Conservation (phyloP, 2,888 invertebrate genomes). For the Ethmia dodecea region DNA sequence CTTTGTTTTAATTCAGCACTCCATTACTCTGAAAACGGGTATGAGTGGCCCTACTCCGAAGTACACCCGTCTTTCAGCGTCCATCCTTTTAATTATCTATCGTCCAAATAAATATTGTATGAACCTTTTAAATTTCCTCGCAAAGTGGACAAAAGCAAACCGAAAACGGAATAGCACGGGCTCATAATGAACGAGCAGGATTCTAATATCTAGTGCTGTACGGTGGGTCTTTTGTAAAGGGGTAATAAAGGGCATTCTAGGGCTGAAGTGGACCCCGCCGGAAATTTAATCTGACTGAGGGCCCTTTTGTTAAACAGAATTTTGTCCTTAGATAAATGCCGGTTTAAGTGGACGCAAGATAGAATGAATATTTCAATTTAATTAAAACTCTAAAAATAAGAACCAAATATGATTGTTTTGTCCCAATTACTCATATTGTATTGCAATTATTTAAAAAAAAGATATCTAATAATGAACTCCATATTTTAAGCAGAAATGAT, state of each 20-base stretch:
- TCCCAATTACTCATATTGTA: too few relatives aligned
- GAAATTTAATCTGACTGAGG: constrained; percentile 71
- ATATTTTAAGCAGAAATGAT: too few relatives aligned
- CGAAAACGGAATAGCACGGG: constrained; percentile 11
- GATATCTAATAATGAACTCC: too few relatives aligned
- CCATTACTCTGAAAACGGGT: background rate
- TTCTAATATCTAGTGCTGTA: constrained; percentile 61
- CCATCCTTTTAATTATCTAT: constrained; percentile 14
- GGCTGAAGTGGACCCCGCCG: constrained; percentile 64
- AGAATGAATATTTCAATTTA: constrained; percentile 66
- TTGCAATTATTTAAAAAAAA: too few relatives aligned
- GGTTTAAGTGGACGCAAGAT: constrained; percentile 43
- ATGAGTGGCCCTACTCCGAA: constrained; percentile 5
- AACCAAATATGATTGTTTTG: too few relatives aligned
- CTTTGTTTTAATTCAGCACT: constrained; percentile 1
- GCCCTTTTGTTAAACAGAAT: constrained; percentile 61
- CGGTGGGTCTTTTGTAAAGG: constrained; percentile 57
- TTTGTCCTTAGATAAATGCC: constrained; percentile 66
- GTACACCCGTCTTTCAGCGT: constrained; percentile 3
- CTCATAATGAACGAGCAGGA: background rate
- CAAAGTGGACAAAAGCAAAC: constrained; percentile 39
- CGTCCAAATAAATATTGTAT: constrained; percentile 20
- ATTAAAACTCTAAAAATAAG: too few relatives aligned
- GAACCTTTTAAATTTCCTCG: constrained; percentile 26
- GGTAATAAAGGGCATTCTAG: constrained; percentile 70